Conservation (phyloP, 2,113 vertebrate genomes). For the Zosterops hypoxanthus region DNA sequence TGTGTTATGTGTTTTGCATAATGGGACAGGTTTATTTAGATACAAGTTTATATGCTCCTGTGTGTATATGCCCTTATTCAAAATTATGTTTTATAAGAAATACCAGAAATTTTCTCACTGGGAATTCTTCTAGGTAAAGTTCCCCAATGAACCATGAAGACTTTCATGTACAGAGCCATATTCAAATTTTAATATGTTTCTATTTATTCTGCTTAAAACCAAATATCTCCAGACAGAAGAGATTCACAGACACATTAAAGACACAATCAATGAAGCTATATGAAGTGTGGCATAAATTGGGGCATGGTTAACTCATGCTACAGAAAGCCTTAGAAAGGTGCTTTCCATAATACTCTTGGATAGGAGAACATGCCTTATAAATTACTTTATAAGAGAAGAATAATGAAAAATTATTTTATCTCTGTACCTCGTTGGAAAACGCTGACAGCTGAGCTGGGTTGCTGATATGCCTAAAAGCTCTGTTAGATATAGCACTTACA, state of each 20-base stretch:
- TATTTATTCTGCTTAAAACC: slow-evolving; percentile 32
- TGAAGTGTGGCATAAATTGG: not conserved
- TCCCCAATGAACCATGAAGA: not conserved
- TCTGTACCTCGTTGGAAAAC: not conserved
- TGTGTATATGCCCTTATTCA: not conserved
- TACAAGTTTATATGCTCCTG: not conserved
- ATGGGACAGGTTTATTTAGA: not conserved
- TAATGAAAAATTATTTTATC: not conserved
- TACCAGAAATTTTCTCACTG: not conserved
- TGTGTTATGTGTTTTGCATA: not conserved
- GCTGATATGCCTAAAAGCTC: not conserved
- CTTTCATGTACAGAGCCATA: not conserved
- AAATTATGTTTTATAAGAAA: not conserved
- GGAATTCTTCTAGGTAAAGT: not conserved
- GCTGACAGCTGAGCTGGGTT: not conserved
- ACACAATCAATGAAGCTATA: not conserved
- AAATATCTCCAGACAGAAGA: not conserved
- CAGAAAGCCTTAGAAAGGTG: not conserved
- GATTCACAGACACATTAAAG: slow-evolving; percentile 2
- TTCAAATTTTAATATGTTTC: not conserved
- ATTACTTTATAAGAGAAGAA: not conserved
- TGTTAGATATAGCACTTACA: not conserved
- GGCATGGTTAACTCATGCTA: not conserved
- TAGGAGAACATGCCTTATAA: not conserved
- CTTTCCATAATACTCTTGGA: not conserved